A percentile compares a stretch with the other conserved stretches of the same genome.
These are phyloP conservation scores for Psilanteris sp. DNA, from an alignment of 1,140 invertebrate genomes.

Conservation along the genomic window DNA sequence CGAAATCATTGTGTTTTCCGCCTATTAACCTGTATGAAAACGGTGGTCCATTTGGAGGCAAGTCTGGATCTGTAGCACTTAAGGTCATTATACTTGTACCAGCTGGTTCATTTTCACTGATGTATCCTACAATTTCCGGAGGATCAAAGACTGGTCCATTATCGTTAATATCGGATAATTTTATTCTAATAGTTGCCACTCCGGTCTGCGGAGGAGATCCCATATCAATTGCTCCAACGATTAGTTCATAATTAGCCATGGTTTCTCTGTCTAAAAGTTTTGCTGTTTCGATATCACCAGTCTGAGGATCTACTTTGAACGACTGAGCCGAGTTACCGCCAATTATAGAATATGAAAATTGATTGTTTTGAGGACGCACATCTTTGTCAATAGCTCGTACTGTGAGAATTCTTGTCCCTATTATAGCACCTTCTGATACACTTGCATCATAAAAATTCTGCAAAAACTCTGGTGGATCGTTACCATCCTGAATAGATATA, in stretches of 20 bases:
- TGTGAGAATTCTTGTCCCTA: constrained; percentile 87
- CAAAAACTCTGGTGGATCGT: constrained; percentile 95
- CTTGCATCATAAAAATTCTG: constrained; percentile 86
- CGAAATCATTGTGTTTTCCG: constrained; percentile 87
- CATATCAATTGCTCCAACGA: constrained; percentile 94
- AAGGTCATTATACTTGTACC: constrained; percentile 92
- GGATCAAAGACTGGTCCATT: constrained; percentile 93
- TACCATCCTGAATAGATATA: constrained; percentile 95
- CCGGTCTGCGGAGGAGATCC: constrained; percentile 93
- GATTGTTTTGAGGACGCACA: constrained; percentile 93
- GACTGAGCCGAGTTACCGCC: constrained; percentile 89
- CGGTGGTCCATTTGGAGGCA: constrained; percentile 94
- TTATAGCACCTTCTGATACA: constrained; percentile 87
- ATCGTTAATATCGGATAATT: constrained; percentile 93
- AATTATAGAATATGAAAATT: constrained; percentile 94
- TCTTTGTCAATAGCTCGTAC: constrained; percentile 95
- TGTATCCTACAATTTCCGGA: constrained; percentile 85
- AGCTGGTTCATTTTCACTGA: constrained; percentile 93
- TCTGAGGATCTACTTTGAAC: constrained; percentile 94
- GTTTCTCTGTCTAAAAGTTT: constrained; percentile 90
- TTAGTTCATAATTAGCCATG: constrained; percentile 86
- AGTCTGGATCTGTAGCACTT: constrained; percentile 91
- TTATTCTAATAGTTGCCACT: constrained; percentile 88
- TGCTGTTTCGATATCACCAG: constrained; percentile 89
- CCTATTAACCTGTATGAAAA: constrained; percentile 91